A percentile compares a stretch with the other conserved stretches of the same genome.
Evolutionary conservation across 1,140 invertebrate genomes (phyloP).

Genomic region (Trinorchestia longiramus): DNA sequence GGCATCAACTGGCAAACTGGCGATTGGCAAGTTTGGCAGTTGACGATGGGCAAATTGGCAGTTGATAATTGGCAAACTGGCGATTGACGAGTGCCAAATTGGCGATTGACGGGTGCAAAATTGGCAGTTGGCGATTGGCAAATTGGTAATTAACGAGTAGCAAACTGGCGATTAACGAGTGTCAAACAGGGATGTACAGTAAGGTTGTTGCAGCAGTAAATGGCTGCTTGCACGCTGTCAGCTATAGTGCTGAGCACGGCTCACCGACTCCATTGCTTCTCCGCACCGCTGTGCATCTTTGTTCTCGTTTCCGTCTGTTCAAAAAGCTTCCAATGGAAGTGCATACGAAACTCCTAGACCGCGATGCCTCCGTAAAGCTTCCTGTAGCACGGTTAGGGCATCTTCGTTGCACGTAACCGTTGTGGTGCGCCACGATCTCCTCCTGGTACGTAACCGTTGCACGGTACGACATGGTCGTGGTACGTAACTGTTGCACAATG

Average conservation of each 20-base stretch:
- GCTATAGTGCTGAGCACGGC: not conserved
- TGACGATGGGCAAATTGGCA: too few relatives aligned
- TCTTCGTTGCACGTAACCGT: not conserved
- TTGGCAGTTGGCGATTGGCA: too few relatives aligned
- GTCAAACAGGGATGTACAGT: not conserved
- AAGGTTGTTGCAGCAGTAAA: not conserved
- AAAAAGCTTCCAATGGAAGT: not conserved
- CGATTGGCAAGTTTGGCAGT: too few relatives aligned
- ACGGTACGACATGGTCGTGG: not conserved
- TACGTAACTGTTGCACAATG: not conserved
- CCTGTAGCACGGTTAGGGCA: not conserved
- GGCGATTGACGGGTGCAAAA: too few relatives aligned
- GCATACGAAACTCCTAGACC: not conserved
- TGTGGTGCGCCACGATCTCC: not conserved
- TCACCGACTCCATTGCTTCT: not conserved
- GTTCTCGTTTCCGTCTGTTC: slow-evolving; percentile 18
- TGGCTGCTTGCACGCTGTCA: not conserved
- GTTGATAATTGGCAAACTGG: too few relatives aligned
- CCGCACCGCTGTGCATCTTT: not conserved
- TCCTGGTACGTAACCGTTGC: not conserved
- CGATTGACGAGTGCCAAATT: too few relatives aligned
- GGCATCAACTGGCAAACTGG: too few relatives aligned
- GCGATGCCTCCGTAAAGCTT: not conserved
- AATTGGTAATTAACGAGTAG: too few relatives aligned
- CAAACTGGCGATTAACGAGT: too few relatives aligned